A percentile compares a stretch with the other conserved stretches of the same genome.
phyloP scores from a whole-genome alignment of 2,888 invertebrate genomes.

The Teinopalpus imperialis region DNA sequence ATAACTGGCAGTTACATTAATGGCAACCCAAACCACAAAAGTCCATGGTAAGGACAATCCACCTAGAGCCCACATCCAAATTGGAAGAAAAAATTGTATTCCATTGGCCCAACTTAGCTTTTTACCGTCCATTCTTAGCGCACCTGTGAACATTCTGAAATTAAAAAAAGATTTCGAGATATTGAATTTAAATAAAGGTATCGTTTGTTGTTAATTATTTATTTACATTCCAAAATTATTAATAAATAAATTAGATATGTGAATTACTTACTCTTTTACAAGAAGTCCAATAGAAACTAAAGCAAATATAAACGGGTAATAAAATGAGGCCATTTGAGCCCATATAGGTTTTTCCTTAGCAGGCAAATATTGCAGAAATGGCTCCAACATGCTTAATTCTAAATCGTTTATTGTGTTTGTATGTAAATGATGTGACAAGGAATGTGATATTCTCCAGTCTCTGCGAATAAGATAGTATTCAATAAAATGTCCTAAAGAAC shows the following conservation, averaged over 20 bases:
- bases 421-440: conserved; percentile 90
- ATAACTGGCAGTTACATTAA: conserved; percentile 79
- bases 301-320: conserved; percentile 74
- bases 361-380: conserved; percentile 86
- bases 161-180: not conserved
- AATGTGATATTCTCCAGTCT: conserved; percentile 90
- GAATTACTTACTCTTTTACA: conserved; percentile 73
- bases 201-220: too few relatives aligned
- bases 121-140: conserved; percentile 48
- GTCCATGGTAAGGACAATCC: conserved; percentile 55
- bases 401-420: conserved; percentile 90
- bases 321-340: conserved; percentile 78
- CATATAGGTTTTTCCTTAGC: conserved; percentile 76
- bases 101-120: conserved; percentile 45
- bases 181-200: too few relatives aligned
- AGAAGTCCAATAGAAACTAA: conserved; percentile 47
- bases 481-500: not conserved
- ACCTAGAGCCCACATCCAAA: conserved; percentile 64
- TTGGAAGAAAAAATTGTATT: conserved; percentile 60
- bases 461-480: conserved; percentile 53
- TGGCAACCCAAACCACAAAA: conserved; percentile 78
- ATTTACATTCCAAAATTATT: too few relatives aligned
- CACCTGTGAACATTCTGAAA: conserved; percentile 45
- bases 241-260: too few relatives aligned
- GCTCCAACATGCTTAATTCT: conserved; percentile 87